Conservation (phyloP, 2,888 invertebrate genomes). For the Drosophila rubida region DNA sequence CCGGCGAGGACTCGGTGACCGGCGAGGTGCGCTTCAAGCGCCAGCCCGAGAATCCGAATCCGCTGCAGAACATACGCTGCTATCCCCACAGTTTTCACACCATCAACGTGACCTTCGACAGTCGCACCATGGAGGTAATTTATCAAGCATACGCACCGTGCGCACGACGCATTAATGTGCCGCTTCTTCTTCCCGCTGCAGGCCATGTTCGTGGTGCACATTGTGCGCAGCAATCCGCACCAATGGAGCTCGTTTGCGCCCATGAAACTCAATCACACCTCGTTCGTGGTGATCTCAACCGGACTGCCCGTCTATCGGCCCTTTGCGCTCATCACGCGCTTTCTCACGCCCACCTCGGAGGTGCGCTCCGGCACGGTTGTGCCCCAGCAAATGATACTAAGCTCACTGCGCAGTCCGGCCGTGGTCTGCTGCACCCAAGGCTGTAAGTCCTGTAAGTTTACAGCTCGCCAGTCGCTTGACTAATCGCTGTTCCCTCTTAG, state of each 20-base stretch:
- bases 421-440: slow-evolving; percentile 84
- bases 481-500: slow-evolving; percentile 35
- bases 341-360: slow-evolving; percentile 79
- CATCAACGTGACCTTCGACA: slow-evolving; percentile 83
- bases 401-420: slow-evolving; percentile 82
- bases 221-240: slow-evolving; percentile 83
- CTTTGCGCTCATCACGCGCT: slow-evolving; percentile 82
- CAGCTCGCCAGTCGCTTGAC: not conserved
- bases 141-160: not conserved
- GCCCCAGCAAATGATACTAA: slow-evolving; percentile 79
- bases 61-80: slow-evolving; percentile 83
- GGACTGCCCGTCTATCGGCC: slow-evolving; percentile 82
- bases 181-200: slow-evolving; percentile 19
- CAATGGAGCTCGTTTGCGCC: slow-evolving; percentile 82
- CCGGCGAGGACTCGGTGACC: slow-evolving; percentile 82
- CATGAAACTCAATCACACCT: slow-evolving; percentile 80
- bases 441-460: slow-evolving; percentile 69
- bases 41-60: slow-evolving; percentile 71
- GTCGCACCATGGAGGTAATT: slow-evolving; percentile 74
- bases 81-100: slow-evolving; percentile 84
- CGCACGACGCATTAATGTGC: not conserved
- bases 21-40: slow-evolving; percentile 79
- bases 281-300: slow-evolving; percentile 82
- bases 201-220: slow-evolving; percentile 82
- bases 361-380: slow-evolving; percentile 67